Evolutionary conservation across 1,140 invertebrate genomes (phyloP).

Genomic region (Limonius californicus): DNA sequence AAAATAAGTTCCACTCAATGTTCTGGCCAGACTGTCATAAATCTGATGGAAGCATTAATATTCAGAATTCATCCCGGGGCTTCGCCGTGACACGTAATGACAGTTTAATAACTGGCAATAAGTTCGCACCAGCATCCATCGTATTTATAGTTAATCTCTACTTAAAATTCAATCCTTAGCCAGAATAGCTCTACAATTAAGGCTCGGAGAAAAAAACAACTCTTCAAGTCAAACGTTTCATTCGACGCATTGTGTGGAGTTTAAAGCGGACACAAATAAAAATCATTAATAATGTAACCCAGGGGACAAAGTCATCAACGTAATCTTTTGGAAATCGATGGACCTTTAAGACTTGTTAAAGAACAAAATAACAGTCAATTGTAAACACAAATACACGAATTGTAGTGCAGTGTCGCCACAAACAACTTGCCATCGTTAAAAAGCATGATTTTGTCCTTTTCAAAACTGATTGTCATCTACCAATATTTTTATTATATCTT

Average conservation of each 20-base stretch:
- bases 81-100: slow-evolving; percentile 22
- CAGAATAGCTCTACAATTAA: not conserved
- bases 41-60: slow-evolving; percentile 7
- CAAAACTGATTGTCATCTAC: slow-evolving; percentile 10
- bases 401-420: slow-evolving; percentile 10
- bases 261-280: slow-evolving; percentile 2
- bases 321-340: slow-evolving; percentile 15
- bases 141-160: slow-evolving; percentile 13
- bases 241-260: not conserved
- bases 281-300: slow-evolving; percentile 2
- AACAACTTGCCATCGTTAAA: not conserved
- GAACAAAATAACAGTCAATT: slow-evolving; percentile 14
- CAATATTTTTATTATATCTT: not conserved
- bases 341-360: slow-evolving; percentile 2
- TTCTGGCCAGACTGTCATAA: not conserved
- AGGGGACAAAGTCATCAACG: not conserved
- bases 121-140: slow-evolving; percentile 16
- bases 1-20: not conserved
- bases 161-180: not conserved
- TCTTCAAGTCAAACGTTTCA: not conserved
- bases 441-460: slow-evolving; percentile 11
- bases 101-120: slow-evolving; percentile 27
- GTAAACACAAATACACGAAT: not conserved
- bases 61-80: slow-evolving; percentile 15
- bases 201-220: not conserved